Conservation (phyloP, 2,888 invertebrate species). For the Drosophila emarginata region DNA sequence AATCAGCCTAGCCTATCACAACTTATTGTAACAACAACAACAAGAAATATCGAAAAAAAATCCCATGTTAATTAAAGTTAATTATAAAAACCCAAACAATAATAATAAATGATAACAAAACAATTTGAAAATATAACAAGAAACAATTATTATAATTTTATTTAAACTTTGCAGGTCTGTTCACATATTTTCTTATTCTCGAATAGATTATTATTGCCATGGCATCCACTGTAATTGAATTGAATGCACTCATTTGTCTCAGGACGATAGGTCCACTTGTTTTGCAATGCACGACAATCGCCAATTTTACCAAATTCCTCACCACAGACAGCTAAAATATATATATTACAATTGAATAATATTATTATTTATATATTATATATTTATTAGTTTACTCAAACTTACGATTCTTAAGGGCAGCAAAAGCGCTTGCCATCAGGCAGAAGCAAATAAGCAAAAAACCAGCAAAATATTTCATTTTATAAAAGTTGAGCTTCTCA, state of each 20-base stretch:
- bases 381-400: background rate
- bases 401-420: conserved; percentile 56
- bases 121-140: conserved; percentile 52
- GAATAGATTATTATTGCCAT: conserved; percentile 91
- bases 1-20: conserved; percentile 44
- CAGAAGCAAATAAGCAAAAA: conserved; percentile 45
- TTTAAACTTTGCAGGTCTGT: conserved; percentile 83
- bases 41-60: conserved; percentile 24
- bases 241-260: conserved; percentile 84
- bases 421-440: conserved; percentile 47
- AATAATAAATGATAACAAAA: conserved; percentile 47
- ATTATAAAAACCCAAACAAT: conserved; percentile 13
- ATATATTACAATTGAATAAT: background rate
- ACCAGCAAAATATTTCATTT: conserved; percentile 62
- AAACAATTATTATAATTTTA: conserved; percentile 24
- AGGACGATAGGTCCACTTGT: conserved; percentile 49
- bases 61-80: conserved; percentile 45
- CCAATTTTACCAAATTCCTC: conserved; percentile 57
- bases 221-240: conserved; percentile 88
- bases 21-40: conserved; percentile 27
- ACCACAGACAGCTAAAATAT: conserved; percentile 48
- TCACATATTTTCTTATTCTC: conserved; percentile 85
- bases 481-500: conserved; percentile 15
- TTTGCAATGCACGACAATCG: conserved; percentile 22
- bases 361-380: background rate